Percentiles rank a stretch among this genome's conserved stretches.
phyloP scores from a whole-genome alignment of 2,888 invertebrate species.

The Odontocerum albicorne region DNA sequence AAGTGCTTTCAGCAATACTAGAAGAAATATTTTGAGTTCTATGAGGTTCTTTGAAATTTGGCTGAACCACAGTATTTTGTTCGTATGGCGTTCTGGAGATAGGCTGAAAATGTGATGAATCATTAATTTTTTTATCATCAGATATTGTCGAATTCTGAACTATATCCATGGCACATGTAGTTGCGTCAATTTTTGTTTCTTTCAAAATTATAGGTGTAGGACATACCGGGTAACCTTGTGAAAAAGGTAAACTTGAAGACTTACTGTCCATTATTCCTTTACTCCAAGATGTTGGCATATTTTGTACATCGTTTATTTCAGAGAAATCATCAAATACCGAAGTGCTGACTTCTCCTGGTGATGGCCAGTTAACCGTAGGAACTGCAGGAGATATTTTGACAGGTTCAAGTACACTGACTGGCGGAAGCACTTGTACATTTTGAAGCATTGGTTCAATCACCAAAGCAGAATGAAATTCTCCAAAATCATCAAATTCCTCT shows the following conservation, averaged over 20 bases:
- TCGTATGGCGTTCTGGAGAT: background rate
- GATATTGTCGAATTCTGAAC: constrained; percentile 1
- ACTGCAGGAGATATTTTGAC: constrained; percentile 51
- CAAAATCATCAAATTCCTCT: constrained; percentile 32
- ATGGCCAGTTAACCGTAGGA: constrained; percentile 56
- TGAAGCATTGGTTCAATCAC: background rate
- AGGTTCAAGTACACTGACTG: constrained; percentile 46
- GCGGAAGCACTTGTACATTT: background rate
- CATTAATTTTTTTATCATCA: constrained; percentile 6
- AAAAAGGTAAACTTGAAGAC: background rate
- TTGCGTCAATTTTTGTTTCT: constrained; percentile 32
- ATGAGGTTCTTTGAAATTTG: background rate
- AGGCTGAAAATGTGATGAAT: constrained; percentile 26
- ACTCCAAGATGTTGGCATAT: constrained; percentile 5
- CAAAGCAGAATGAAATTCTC: constrained; percentile 32
- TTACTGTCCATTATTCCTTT: too few species aligned
- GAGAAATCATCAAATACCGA: constrained; percentile 51
- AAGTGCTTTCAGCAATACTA: constrained; percentile 11
- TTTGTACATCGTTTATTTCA: constrained; percentile 45
- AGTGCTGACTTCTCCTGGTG: constrained; percentile 54
- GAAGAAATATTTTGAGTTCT: constrained; percentile 6
- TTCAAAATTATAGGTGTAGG: constrained; percentile 29
- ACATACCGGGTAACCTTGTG: constrained; percentile 8
- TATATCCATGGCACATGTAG: background rate
- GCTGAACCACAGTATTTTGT: background rate